Conservation (phyloP, 2,888 invertebrate genomes). For the Omphaloscelis lunosa region DNA sequence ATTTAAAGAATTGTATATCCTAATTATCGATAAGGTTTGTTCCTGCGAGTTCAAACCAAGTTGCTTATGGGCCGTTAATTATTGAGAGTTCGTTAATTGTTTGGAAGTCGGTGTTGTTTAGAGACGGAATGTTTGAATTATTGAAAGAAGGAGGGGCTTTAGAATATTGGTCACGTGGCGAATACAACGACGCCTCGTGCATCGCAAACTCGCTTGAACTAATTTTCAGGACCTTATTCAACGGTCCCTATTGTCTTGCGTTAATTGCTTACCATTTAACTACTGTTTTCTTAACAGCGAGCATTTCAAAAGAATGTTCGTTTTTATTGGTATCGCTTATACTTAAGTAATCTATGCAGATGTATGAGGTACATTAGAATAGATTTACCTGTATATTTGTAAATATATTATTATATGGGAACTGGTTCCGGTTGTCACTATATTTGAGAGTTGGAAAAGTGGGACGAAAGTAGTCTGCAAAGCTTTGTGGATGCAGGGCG, state of each 20-base stretch:
- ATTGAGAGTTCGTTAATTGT: conserved; percentile 81
- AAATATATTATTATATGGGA: conserved; percentile 40
- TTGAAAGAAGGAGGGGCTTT: conserved; percentile 79
- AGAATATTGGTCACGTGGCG: conserved; percentile 79
- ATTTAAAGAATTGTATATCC: conserved; percentile 59
- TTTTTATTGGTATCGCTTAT: conserved; percentile 17
- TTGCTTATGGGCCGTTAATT: conserved; percentile 73
- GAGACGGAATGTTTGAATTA: conserved; percentile 81
- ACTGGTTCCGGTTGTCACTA: conserved; percentile 63
- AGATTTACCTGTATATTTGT: not conserved
- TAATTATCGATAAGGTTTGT: conserved; percentile 52
- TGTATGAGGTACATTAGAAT: not conserved
- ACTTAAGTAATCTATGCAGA: not conserved
- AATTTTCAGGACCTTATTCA: conserved; percentile 72
- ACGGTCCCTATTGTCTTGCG: conserved; percentile 70
- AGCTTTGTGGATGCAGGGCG: conserved; percentile 84
- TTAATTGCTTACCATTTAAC: conserved; percentile 64
- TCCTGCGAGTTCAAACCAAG: conserved; percentile 66
- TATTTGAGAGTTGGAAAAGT: conserved; percentile 79
- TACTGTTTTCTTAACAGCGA: conserved; percentile 33
- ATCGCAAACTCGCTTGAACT: conserved; percentile 71
- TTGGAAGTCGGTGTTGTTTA: conserved; percentile 78
- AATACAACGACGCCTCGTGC: conserved; percentile 71
- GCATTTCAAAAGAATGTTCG: not conserved
- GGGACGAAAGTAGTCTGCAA: conserved; percentile 82